phyloP scores from a whole-genome alignment of 2,797 vertebrate genomes.

The Gila robusta region DNA sequence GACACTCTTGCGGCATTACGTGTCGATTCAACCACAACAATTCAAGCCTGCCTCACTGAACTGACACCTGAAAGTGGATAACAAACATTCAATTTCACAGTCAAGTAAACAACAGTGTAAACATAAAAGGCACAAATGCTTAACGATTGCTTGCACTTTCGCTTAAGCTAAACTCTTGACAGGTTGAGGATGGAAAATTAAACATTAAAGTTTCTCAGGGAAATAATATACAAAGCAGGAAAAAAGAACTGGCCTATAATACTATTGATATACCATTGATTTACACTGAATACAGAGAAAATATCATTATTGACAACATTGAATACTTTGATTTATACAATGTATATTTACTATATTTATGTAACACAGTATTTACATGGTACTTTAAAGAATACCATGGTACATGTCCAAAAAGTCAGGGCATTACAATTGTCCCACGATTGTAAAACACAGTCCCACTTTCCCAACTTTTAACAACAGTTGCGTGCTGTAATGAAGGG shows the following conservation, averaged over 20 bases:
- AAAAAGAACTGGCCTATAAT: not conserved
- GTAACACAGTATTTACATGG: not conserved
- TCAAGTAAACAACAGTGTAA: conserved; percentile 35
- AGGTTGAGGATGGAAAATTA: conserved; percentile 27
- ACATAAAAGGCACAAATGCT: conserved; percentile 9
- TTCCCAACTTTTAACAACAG: not conserved
- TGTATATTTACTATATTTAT: not conserved
- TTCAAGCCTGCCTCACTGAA: not conserved
- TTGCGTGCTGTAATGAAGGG: not conserved
- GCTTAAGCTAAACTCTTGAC: not conserved
- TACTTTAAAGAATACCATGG: not conserved
- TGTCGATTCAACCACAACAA: not conserved
- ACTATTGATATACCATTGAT: not conserved
- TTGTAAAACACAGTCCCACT: not conserved
- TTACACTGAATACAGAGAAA: not conserved
- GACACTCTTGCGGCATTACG: not conserved
- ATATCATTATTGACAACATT: not conserved
- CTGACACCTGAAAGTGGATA: conserved; percentile 16
- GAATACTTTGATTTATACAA: not conserved
- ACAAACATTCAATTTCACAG: conserved; percentile 38
- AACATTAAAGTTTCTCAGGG: conserved; percentile 38
- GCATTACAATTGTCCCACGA: not conserved
- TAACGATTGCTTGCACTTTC: conserved; percentile 9
- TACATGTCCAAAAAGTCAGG: not conserved
- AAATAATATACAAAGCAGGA: conserved; percentile 20